Conservation (phyloP, 30 jellyfish, hydroid and myxozoan species). For the Chironex yamaguchii region DNA sequence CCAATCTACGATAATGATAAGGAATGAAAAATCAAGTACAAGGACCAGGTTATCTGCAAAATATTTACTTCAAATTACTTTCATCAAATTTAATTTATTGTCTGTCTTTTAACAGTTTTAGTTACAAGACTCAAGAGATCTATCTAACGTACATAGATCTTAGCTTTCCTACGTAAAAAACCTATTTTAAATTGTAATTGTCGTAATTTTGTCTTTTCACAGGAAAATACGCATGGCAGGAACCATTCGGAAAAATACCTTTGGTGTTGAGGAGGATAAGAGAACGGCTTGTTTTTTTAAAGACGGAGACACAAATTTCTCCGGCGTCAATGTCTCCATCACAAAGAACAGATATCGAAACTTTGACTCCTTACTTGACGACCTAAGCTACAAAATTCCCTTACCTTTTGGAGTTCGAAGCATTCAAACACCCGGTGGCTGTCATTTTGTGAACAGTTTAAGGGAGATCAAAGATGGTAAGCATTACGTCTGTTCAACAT, state of each 20-base stretch:
- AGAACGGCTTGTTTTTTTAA: constrained; percentile 75
- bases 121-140: too few species aligned
- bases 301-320: constrained; percentile 90
- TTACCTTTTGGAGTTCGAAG: constrained; percentile 89
- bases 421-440: constrained; percentile 90
- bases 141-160: too few species aligned
- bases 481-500: constrained; percentile 84
- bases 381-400: constrained; percentile 79
- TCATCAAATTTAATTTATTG: too few species aligned
- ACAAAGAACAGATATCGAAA: constrained; percentile 67
- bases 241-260: background rate
- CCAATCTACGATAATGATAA: too few species aligned
- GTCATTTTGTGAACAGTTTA: constrained; percentile 61
- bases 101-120: too few species aligned
- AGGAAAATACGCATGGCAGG: background rate
- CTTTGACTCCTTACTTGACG: constrained; percentile 75
- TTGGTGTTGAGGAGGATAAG: constrained; percentile 29
- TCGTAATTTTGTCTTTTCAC: too few species aligned
- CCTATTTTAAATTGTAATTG: too few species aligned
- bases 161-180: too few species aligned
- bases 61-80: too few species aligned
- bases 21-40: too few species aligned
- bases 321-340: constrained; percentile 82
- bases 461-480: constrained; percentile 84
- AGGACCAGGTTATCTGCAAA: too few species aligned